A percentile compares a stretch with the other conserved stretches of the same genome.
Evolutionary conservation across 2,113 vertebrate species (phyloP).

Genomic region (Microtus oregoni): DNA sequence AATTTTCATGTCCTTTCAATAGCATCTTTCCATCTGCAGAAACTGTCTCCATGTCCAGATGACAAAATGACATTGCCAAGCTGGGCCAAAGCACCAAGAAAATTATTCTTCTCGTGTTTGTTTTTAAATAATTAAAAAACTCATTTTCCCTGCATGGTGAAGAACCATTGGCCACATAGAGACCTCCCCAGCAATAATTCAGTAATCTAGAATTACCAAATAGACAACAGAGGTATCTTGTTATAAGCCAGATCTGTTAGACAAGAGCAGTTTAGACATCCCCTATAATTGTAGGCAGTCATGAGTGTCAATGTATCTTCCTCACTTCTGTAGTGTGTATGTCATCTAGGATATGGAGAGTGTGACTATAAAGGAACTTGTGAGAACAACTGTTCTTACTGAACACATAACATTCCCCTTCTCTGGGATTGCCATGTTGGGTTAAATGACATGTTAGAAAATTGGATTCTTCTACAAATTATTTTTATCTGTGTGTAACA

Average conservation of each 20-base stretch:
- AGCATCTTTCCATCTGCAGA: constrained; percentile 43
- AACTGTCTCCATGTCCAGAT: constrained; percentile 48
- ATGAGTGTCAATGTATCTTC: background rate
- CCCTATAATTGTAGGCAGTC: background rate
- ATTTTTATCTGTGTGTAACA: background rate
- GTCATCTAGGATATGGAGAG: background rate
- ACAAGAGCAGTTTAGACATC: background rate
- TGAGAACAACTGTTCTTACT: background rate
- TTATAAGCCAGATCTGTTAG: background rate
- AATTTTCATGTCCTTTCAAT: constrained; percentile 61
- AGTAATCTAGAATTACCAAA: background rate
- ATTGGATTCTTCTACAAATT: background rate
- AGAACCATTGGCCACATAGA: background rate
- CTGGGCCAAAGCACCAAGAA: constrained; percentile 45
- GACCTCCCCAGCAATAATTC: background rate
- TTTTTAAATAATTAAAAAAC: constrained; percentile 21
- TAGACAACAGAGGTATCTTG: background rate
- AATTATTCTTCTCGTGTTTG: constrained; percentile 16
- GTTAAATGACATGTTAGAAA: constrained; percentile 8
- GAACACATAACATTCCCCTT: background rate
- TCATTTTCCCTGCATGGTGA: background rate
- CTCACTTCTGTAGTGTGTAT: background rate
- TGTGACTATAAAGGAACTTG: background rate
- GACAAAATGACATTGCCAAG: background rate
- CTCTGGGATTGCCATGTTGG: constrained; percentile 8